These are phyloP conservation scores for Scaptomyza reducta DNA, from an alignment of 2,888 invertebrate species.

Conservation along the genomic window DNA sequence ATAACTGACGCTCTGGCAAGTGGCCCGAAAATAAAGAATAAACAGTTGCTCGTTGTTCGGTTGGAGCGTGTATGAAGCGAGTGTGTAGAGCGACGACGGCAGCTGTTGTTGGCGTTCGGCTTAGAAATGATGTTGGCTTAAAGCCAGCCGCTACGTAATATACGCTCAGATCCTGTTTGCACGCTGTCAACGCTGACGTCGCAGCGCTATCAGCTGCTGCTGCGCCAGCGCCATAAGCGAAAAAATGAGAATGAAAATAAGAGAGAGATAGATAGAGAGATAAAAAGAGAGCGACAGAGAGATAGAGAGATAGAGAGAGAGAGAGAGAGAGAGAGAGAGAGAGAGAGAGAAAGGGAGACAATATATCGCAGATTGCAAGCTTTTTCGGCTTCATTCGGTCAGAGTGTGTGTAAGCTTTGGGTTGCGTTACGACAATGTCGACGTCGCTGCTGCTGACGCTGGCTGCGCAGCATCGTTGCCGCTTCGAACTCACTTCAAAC, in stretches of 20 bases:
- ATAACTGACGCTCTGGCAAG: slow-evolving; percentile 55
- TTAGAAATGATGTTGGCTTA: slow-evolving; percentile 82
- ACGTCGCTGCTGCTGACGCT: slow-evolving; percentile 19
- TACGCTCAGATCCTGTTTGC: slow-evolving; percentile 82
- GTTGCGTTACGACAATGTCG: slow-evolving; percentile 3
- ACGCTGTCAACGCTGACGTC: slow-evolving; percentile 59
- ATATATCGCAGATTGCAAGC: slow-evolving; percentile 35
- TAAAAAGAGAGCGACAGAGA: slow-evolving; percentile 8
- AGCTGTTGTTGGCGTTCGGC: slow-evolving; percentile 70
- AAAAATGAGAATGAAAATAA: slow-evolving; percentile 4
- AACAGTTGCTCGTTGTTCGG: slow-evolving; percentile 53
- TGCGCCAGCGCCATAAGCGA: slow-evolving; percentile 11
- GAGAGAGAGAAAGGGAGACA: slow-evolving; percentile 18
- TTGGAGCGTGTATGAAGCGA: slow-evolving; percentile 34
- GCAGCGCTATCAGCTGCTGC: slow-evolving; percentile 8
- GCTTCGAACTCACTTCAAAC: slow-evolving; percentile 60
- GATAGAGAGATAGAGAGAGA: slow-evolving; percentile 10
- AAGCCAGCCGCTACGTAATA: slow-evolving; percentile 81
- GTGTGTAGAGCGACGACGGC: slow-evolving; percentile 36
- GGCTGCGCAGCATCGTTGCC: slow-evolving; percentile 52
- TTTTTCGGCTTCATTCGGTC: slow-evolving; percentile 24
- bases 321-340: slow-evolving; percentile 9
- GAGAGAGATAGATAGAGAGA: background rate
- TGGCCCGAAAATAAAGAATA: slow-evolving; percentile 22
- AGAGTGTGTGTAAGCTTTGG: slow-evolving; percentile 40